phyloP scores from a whole-genome alignment of 2,797 vertebrate genomes.

The Lates japonicus region DNA sequence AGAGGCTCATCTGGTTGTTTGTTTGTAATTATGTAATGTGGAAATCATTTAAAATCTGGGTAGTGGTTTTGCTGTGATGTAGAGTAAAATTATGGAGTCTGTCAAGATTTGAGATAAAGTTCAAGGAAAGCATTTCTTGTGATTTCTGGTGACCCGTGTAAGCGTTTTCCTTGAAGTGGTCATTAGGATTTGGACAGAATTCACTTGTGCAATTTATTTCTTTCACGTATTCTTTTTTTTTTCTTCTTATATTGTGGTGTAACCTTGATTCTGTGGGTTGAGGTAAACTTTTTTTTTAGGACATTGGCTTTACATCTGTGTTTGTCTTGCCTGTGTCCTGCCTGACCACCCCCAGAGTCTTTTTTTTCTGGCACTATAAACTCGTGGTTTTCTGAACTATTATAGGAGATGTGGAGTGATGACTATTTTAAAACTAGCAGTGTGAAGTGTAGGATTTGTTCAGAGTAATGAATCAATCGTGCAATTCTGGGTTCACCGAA shows the following conservation, averaged over 20 bases:
- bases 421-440: constrained; percentile 66
- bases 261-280: constrained; percentile 60
- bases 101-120: constrained; percentile 47
- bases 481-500: constrained; percentile 53
- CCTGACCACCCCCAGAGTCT: constrained; percentile 71
- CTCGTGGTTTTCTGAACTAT: constrained; percentile 72
- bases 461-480: constrained; percentile 50
- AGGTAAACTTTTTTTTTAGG: constrained; percentile 60
- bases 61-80: constrained; percentile 35
- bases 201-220: constrained; percentile 26
- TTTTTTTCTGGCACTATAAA: constrained; percentile 60
- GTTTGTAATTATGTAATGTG: constrained; percentile 45
- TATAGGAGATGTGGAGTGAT: constrained; percentile 64
- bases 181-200: constrained; percentile 32
- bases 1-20: constrained; percentile 50
- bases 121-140: constrained; percentile 35
- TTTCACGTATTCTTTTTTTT: constrained; percentile 7
- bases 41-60: constrained; percentile 43
- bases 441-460: constrained; percentile 58
- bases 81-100: constrained; percentile 28
- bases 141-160: constrained; percentile 45
- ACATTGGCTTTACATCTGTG: constrained; percentile 64
- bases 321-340: constrained; percentile 64
- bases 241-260: constrained; percentile 46
- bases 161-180: constrained; percentile 50